These are phyloP conservation scores for Neoniphon sammara DNA, from an alignment of 2,797 vertebrate genomes.

Conservation along the genomic window DNA sequence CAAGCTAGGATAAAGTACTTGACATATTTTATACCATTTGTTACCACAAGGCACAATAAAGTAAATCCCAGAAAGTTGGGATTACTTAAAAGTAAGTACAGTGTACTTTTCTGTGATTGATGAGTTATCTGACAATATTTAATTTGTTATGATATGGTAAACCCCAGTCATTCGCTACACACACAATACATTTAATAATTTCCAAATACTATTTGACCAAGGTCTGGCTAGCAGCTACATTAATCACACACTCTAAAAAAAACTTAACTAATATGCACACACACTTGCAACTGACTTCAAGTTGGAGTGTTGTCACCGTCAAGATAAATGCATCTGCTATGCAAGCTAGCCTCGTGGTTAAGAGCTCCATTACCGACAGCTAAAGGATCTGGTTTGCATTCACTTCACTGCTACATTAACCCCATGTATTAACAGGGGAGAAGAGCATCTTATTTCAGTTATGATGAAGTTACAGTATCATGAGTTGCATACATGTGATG, in stretches of 20 bases:
- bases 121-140: neutral
- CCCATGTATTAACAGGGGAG: conserved; percentile 28
- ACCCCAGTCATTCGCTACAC: conserved; percentile 16
- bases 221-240: neutral
- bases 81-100: neutral
- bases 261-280: conserved; percentile 1
- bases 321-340: conserved; percentile 63
- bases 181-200: neutral
- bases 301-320: conserved; percentile 55
- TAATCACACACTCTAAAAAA: neutral
- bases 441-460: conserved; percentile 43
- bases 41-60: neutral
- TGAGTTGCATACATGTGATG: conserved; percentile 64
- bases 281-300: conserved; percentile 42
- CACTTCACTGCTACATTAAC: conserved; percentile 55
- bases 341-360: conserved; percentile 23
- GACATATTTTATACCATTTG: too few species aligned
- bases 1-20: too few species aligned
- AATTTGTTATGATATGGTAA: neutral
- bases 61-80: neutral
- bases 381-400: conserved; percentile 55
- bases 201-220: neutral
- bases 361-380: conserved; percentile 56
- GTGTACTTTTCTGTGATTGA: neutral
- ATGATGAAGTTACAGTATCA: conserved; percentile 43